phyloP scores from a whole-genome alignment of 1,140 invertebrate genomes.

The Achroia grisella region DNA sequence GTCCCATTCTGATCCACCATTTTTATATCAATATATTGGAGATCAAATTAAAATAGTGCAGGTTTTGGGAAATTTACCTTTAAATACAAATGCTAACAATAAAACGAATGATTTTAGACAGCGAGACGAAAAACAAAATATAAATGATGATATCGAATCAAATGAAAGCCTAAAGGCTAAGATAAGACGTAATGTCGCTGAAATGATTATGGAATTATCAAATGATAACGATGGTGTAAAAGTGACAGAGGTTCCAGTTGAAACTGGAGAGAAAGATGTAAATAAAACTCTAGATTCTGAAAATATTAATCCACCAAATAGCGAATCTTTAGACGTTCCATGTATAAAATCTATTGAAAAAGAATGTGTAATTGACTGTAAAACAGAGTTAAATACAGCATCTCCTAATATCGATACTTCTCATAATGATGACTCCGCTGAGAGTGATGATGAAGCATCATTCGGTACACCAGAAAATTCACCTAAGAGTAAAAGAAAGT shows the following conservation, averaged over 20 bases:
- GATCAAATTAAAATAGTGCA: conserved; percentile 61
- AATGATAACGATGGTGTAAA: no score
- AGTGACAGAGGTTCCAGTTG: no score
- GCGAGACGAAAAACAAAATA: conserved; percentile 35
- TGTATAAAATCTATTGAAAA: no score
- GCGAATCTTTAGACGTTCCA: no score
- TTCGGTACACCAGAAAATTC: conserved; percentile 69
- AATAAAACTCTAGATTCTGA: no score
- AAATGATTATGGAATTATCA: no score
- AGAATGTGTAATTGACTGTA: neutral
- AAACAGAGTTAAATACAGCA: conserved; percentile 18
- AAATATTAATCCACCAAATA: no score
- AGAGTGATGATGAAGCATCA: conserved; percentile 60
- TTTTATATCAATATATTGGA: conserved; percentile 62
- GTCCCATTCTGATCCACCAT: conserved; percentile 61
- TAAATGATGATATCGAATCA: no score
- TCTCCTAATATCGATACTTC: conserved; percentile 25
- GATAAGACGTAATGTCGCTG: no score
- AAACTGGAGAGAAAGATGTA: no score
- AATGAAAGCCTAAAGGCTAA: no score
- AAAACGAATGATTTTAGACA: conserved; percentile 29
- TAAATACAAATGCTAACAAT: conserved; percentile 23
- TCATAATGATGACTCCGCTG: conserved; percentile 38
- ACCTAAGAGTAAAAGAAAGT: conserved; percentile 51
- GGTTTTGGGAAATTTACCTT: conserved; percentile 47